phyloP scores from a whole-genome alignment of 35 echinoderm and acorn worm genomes.

The Heliocidaris erythrogramma region DNA sequence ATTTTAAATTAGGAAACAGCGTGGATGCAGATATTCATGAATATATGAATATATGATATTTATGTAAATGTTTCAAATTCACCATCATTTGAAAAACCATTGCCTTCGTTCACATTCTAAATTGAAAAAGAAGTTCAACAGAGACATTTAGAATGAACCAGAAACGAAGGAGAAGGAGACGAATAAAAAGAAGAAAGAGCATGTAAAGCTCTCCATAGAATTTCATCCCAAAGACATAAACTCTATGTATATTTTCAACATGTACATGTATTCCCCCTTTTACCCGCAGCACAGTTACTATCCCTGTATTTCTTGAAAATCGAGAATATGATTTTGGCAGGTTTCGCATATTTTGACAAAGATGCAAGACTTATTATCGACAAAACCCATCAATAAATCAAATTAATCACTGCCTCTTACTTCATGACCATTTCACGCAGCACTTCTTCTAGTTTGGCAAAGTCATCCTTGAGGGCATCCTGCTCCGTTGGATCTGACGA shows the following conservation, averaged over 20 bases:
- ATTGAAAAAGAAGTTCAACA: too few species aligned
- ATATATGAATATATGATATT: too few species aligned
- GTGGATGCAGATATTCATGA: too few species aligned
- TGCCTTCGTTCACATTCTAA: background rate
- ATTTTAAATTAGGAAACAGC: too few species aligned
- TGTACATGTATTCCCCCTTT: too few species aligned
- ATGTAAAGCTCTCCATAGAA: too few species aligned
- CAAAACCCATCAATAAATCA: background rate
- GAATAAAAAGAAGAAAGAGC: too few species aligned
- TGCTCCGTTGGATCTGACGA: background rate
- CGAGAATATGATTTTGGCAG: background rate
- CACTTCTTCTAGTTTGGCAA: constrained; percentile 16
- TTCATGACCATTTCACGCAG: constrained; percentile 4
- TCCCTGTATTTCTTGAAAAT: background rate
- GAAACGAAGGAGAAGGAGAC: background rate
- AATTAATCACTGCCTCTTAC: background rate
- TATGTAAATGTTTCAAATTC: too few species aligned
- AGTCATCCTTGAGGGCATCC: background rate
- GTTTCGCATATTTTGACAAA: background rate
- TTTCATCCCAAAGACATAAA: too few species aligned
- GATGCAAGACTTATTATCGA: background rate
- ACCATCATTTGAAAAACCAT: too few species aligned
- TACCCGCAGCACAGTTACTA: background rate
- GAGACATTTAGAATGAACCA: background rate
- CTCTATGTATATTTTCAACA: too few species aligned